Evolutionary conservation across 2,888 invertebrate genomes (phyloP).

Genomic region (Synergus itoensis): DNA sequence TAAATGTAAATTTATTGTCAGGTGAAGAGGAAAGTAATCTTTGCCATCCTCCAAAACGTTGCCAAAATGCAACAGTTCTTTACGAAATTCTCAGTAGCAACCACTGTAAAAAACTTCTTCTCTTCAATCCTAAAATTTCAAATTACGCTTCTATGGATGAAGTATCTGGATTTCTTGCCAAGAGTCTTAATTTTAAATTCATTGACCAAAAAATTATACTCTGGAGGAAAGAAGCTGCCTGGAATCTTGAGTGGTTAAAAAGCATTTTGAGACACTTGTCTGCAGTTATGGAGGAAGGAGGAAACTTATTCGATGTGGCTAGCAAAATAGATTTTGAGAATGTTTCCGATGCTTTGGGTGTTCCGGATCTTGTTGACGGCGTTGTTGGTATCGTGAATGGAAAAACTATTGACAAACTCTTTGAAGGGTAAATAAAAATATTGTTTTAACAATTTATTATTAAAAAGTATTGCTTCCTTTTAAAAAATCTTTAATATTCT

Average conservation of each 20-base stretch:
- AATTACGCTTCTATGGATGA: conserved; percentile 62
- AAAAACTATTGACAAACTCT: conserved; percentile 77
- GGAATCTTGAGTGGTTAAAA: conserved; percentile 79
- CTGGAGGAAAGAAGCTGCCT: conserved; percentile 78
- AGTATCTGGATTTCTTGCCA: conserved; percentile 62
- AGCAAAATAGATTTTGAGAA: conserved; percentile 78
- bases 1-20: conserved; percentile 69
- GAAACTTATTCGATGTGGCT: conserved; percentile 78
- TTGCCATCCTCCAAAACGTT: conserved; percentile 58
- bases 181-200: conserved; percentile 63
- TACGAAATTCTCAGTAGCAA: conserved; percentile 65
- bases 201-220: conserved; percentile 62
- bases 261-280: conserved; percentile 77
- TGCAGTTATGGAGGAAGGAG: conserved; percentile 75
- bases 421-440: conserved; percentile 76
- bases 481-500: conserved; percentile 3
- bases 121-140: conserved; percentile 63
- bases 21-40: conserved; percentile 56
- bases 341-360: conserved; percentile 69
- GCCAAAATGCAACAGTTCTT: conserved; percentile 58
- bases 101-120: conserved; percentile 63
- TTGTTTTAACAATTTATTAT: neutral
- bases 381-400: conserved; percentile 78
- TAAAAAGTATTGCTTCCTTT: neutral
- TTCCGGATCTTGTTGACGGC: conserved; percentile 77